Evolutionary conservation across 1,140 invertebrate species (phyloP), one percentile per base, ranked within the genome.

Genomic region (Papilio polytes): DNA sequence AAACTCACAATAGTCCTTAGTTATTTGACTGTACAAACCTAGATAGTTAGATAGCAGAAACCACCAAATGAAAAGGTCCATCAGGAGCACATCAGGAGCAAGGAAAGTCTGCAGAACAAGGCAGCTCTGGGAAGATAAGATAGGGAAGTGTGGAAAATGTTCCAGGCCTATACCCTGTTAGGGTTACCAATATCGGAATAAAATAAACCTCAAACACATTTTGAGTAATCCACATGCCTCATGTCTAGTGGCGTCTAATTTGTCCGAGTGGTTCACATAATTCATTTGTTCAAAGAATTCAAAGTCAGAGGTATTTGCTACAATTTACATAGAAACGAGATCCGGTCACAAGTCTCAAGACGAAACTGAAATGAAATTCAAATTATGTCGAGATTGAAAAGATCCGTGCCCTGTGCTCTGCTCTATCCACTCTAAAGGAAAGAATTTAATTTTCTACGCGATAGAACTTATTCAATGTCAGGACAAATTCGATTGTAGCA

Each of bases 241-340:
- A 13, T 41, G 56, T 66, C 31, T 74, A 77, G 46, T 78, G 51
- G 15, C 63, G 31, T 66, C 51, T 53, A 18, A 41, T 72, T 63
- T 80, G 74, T 80, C 46, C 20, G 79, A 78, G 73, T 84, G 82
- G 83, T 84, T 88, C 88, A 87, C 88, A 89, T 87, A 87, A 89
- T 90, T 86, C 87, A 87, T 82, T 83, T 83, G 85, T 89, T 83
- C 84, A 83, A n/a, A n/a, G n/a, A n/a, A n/a, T n/a, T n/a, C n/a
- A n/a, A n/a, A 87, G 85, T 89, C 81, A 83, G 82, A 87, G 79
- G 81, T 82, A 86, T 90, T 88, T 86, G 85, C 79, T 81, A 78
- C 83, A 88, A 91, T 91, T 91, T 89, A 85, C 89, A 91, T 91
- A 85, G 87, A 91, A 88, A 89, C 86, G 87, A 91, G 88, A 89